Base-by-base conservation (phyloP, 2,113 vertebrate species). In the Calyptomena viridis region DNA sequence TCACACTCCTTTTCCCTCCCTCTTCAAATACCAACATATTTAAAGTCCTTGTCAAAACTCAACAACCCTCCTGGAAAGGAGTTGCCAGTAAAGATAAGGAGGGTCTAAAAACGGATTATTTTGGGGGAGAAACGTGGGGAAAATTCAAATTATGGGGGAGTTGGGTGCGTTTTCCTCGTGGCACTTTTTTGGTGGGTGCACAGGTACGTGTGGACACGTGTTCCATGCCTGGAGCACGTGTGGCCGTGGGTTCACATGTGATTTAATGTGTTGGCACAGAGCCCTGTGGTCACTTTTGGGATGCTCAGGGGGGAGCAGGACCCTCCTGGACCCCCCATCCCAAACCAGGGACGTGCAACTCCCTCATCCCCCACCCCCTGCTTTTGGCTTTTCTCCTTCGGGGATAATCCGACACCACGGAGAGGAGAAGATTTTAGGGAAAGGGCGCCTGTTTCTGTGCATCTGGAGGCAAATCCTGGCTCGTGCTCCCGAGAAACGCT, bases 401-500 rank as follows among this genome's bases (percentile, higher is more conserved):
- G 64, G 64, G n/a, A 50, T 73, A 31, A 73, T 49, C 49, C 14
- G 53, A n/a, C 9, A 24, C 31, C 8, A 2, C 20, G 44, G 28
- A 27, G 33, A 28, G 55, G 67, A 17, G 30, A 28, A 37, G 71
- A 13, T 73, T 55, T 62, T 17, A 23, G 35, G 19, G 13, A 8
- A 11, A 8, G 33, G 22, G 21, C 62, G 16, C 46, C 5, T 47
- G 11, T 8, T 75, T 27, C 19, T 49, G 60, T 55, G 44, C 10
- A 20, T 46, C 22, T 16, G 31, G 75, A 80, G 28, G 46, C 37
- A 52, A 84, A 73, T 5, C 46, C 27, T 0, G 2, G 47, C 10
- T 37, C 11, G 28, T 13, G 44, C 35, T 25, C 37, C 0, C 1
- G 24, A 12, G 53, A 64, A 75, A 24, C 1, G 6, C 0, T 16